Evolutionary conservation across 2,888 invertebrate genomes (phyloP).

Genomic region (Eupithecia exiguata): DNA sequence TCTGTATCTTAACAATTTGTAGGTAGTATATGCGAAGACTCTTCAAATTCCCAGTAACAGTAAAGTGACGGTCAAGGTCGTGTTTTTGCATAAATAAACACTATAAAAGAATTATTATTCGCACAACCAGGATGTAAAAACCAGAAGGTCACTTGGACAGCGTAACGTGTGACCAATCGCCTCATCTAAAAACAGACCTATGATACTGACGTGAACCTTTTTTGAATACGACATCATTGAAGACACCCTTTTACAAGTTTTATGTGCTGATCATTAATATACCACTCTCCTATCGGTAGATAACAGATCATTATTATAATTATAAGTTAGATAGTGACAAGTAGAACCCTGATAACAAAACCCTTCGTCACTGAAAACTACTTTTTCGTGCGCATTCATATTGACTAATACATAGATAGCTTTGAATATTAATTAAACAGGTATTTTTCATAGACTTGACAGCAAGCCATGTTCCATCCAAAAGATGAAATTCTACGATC

Average conservation of each 20-base stretch:
- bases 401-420: background rate
- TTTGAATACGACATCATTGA: background rate
- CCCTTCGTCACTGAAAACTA: background rate
- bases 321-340: background rate
- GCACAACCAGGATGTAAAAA: constrained; percentile 67
- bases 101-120: constrained; percentile 58
- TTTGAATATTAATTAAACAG: no score
- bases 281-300: background rate
- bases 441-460: background rate
- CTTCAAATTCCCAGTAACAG: constrained; percentile 43
- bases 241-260: background rate
- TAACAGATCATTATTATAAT: background rate
- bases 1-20: background rate
- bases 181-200: constrained; percentile 9
- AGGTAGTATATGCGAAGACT: constrained; percentile 1
- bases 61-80: constrained; percentile 64
- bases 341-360: background rate
- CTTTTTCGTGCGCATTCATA: background rate
- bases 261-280: background rate
- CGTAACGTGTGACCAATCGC: constrained; percentile 11
- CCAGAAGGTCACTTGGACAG: constrained; percentile 63
- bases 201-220: background rate
- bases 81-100: constrained; percentile 57
- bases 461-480: background rate
- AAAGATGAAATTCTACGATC: background rate